Evolutionary conservation across 2,888 invertebrate genomes (phyloP), one percentile per base, ranked within the genome.

Genomic region (Ceratothoa steindachneri): DNA sequence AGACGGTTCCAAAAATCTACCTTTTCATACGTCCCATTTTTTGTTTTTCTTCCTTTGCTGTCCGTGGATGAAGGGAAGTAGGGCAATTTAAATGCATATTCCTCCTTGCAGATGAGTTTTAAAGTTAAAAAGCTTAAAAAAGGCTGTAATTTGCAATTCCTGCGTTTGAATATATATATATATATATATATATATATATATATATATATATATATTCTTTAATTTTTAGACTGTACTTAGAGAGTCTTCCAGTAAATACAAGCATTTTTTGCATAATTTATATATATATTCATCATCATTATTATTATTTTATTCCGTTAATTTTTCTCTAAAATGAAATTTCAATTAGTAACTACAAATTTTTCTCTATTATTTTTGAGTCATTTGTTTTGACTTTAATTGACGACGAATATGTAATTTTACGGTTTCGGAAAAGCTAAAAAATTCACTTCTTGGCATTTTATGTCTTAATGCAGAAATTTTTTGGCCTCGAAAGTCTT

Each of bases 151-250:
- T n/a, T n/a, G n/a, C n/a, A n/a, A n/a, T n/a, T n/a, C n/a, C n/a
- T n/a, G n/a, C n/a, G 27, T 24, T 12, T 60, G 24, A 22, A 60
- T 60, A 60, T 60, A 60, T 60, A 60, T 60, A 60, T 7, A 60
- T 60, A 60, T 7, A 60, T 60, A 60, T 60, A 60, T 60, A 60
- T 51, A 60, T 60, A 60, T 60, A 60, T 60, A 60, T 60, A 60
- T 60, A 60, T 60, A 60, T 60, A 60, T 60, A 60, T 60, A 60
- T 60, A 60, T 60, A 60, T 22, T 22, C 12, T 24, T 60, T 24
- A 1, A 60, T 60, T 24, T 1, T 24, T 60, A 60, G 7, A 41
- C 41, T 41, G 5, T 41, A 15, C 41, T 41, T 15, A 41, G 41
- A 41, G 41, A 41, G 15, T 5, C 5, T 41, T 41, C 15, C 15